A percentile compares a stretch with the other conserved stretches of the same genome.
Conservation (phyloP, 2,113 vertebrate species). For the Chaetodon trifascialis region DNA sequence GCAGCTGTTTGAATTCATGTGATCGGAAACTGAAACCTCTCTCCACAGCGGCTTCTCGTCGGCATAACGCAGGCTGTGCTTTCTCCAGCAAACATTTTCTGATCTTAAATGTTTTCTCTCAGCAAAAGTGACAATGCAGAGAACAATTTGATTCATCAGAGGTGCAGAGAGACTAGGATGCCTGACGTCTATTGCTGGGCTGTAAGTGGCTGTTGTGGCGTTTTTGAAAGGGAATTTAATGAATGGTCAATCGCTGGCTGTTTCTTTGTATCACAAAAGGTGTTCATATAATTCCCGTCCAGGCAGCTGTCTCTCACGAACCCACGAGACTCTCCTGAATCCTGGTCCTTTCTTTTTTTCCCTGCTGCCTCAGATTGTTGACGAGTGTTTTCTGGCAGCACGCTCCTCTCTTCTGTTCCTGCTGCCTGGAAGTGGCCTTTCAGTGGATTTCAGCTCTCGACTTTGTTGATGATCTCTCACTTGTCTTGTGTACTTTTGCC, state of each 20-base stretch:
- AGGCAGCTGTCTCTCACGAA: neutral
- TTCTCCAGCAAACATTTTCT: neutral
- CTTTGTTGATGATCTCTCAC: conserved; percentile 11
- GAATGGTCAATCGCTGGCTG: neutral
- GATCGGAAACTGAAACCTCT: neutral
- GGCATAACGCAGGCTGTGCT: neutral
- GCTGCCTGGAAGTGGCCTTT: neutral
- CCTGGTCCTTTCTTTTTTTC: neutral
- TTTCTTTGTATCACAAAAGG: neutral
- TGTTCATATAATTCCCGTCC: neutral
- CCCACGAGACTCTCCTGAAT: neutral
- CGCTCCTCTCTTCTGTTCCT: neutral
- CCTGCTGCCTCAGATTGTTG: neutral
- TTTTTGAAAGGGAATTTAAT: neutral
- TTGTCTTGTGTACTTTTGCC: neutral
- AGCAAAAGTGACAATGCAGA: neutral
- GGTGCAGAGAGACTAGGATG: neutral
- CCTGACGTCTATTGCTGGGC: neutral
- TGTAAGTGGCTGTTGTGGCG: neutral
- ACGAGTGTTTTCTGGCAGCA: conserved; percentile 1
- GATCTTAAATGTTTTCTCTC: neutral
- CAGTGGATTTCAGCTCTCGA: neutral
- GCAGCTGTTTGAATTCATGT: conserved; percentile 5
- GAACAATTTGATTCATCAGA: neutral
- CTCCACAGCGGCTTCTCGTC: neutral